A percentile compares a stretch with the other conserved stretches of the same genome.
Conservation (phyloP, 1,140 invertebrate species). For the Lordiphosa mommai region DNA sequence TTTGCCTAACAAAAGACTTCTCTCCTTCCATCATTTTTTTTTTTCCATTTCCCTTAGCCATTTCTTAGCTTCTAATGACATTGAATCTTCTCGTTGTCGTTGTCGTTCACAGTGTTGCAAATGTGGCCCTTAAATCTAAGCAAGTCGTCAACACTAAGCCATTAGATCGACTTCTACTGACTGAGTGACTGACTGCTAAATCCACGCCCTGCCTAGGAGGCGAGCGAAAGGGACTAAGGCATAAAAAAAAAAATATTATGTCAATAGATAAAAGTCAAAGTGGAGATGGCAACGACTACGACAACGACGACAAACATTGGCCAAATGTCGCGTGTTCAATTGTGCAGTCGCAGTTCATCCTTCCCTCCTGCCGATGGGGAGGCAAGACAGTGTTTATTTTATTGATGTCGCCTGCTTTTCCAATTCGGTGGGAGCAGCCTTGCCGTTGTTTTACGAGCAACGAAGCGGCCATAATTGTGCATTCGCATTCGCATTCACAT, state of each 20-base stretch:
- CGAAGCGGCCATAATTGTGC: conserved; percentile 74
- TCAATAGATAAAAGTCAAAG: conserved; percentile 75
- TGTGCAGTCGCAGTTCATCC: conserved; percentile 34
- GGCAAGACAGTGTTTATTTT: conserved; percentile 75
- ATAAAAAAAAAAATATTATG: conserved; percentile 73
- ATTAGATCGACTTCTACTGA: conserved; percentile 41
- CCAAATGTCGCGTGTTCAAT: conserved; percentile 70
- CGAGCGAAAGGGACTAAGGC: conserved; percentile 2
- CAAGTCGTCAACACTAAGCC: conserved; percentile 62
- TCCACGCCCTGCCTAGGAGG: conserved; percentile 2
- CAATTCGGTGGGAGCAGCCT: neutral
- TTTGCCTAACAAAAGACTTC: too few relatives aligned
- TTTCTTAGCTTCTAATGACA: conserved; percentile 42
- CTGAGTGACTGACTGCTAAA: conserved; percentile 18
- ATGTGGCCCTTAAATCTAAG: conserved; percentile 58
- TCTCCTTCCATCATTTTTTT: conserved; percentile 1
- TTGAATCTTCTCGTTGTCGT: conserved; percentile 24
- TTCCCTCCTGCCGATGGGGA: too few relatives aligned
- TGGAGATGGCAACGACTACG: conserved; percentile 38
- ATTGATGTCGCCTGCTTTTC: conserved; percentile 57
- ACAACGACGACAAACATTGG: conserved; percentile 39
- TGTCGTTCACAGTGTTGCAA: conserved; percentile 24
- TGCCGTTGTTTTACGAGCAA: conserved; percentile 64
- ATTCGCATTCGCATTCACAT: conserved; percentile 64
- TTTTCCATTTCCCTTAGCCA: conserved; percentile 19